Percentiles rank a stretch among this genome's conserved stretches.
Evolutionary conservation across 2,113 vertebrate genomes (phyloP).

Genomic region (Colius striatus): DNA sequence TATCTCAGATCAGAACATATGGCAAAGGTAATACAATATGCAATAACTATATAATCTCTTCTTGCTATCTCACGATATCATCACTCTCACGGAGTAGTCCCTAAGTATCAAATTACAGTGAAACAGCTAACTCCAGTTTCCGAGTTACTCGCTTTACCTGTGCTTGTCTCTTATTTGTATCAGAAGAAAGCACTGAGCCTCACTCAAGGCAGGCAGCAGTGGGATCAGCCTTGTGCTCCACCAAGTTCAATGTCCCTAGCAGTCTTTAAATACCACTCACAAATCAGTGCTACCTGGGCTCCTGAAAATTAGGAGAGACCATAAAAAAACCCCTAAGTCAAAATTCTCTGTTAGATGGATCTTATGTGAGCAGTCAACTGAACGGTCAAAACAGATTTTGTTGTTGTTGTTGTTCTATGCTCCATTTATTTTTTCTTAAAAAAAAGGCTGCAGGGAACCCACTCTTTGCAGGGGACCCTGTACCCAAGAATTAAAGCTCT

Average conservation of each 20-base stretch:
- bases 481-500: background rate
- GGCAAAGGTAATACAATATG: background rate
- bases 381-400: background rate
- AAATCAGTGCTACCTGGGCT: background rate
- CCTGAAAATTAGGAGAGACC: slow-evolving; percentile 48
- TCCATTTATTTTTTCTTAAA: background rate
- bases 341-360: background rate
- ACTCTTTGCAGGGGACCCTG: background rate
- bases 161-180: background rate
- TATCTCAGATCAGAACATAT: background rate
- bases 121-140: background rate
- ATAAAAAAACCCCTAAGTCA: background rate
- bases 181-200: background rate
- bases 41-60: background rate
- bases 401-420: background rate
- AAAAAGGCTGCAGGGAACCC: background rate
- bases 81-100: background rate
- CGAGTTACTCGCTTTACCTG: background rate
- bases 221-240: background rate
- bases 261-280: background rate
- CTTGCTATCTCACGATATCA: background rate
- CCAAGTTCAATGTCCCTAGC: background rate
- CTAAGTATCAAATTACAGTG: background rate
- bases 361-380: background rate
- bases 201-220: background rate